Evolutionary conservation across 1,140 invertebrate genomes (phyloP).

Genomic region (Cryptotermes secundus): DNA sequence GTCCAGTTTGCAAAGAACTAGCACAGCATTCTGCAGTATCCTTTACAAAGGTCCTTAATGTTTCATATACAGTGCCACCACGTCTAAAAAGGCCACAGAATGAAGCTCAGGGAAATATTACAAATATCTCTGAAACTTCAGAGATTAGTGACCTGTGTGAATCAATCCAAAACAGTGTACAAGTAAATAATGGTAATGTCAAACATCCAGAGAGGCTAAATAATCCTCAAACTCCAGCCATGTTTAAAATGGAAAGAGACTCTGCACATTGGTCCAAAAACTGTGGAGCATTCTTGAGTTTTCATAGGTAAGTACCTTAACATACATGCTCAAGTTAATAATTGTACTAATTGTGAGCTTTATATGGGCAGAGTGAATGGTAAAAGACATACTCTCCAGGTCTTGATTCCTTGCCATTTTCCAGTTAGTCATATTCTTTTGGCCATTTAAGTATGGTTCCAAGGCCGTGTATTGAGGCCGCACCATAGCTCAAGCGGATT

Average conservation of each 20-base stretch:
- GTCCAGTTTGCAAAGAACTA: conserved; percentile 39
- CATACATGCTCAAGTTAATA: no score
- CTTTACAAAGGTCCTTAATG: conserved; percentile 35
- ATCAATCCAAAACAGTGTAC: not conserved
- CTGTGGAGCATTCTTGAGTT: conserved; percentile 64
- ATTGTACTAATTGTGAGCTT: no score
- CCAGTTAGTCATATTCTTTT: no score
- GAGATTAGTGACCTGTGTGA: not conserved
- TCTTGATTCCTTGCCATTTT: no score
- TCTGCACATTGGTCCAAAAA: conserved; percentile 64
- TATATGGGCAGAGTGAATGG: no score
- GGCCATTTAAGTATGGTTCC: no score
- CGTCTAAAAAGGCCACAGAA: conserved; percentile 38
- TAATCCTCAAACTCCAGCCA: not conserved
- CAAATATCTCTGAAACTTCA: not conserved
- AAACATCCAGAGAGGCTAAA: not conserved
- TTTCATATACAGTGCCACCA: conserved; percentile 31
- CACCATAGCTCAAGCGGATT: no score
- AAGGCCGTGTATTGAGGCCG: no score
- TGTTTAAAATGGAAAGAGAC: not conserved
- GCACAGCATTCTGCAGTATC: conserved; percentile 39
- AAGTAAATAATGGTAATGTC: not conserved
- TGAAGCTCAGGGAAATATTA: not conserved
- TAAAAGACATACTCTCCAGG: no score
- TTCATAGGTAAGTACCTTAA: conserved; percentile 56